Evolutionary conservation across 2,888 invertebrate genomes (phyloP).

Genomic region (Nephrocerus scutellatus): DNA sequence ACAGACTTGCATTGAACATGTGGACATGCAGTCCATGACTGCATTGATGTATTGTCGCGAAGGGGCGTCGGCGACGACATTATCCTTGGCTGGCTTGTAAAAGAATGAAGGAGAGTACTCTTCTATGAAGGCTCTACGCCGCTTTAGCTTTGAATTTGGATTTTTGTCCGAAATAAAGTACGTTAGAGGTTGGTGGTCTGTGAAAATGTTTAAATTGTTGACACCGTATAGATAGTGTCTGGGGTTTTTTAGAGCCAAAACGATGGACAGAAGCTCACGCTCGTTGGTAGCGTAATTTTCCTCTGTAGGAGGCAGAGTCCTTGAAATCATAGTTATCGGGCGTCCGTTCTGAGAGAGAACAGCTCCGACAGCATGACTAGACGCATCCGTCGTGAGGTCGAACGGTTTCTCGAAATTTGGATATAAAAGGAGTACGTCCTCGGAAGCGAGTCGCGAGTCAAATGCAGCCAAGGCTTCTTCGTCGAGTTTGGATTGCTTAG

Average conservation of each 20-base stretch:
- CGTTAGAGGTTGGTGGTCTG: conserved; percentile 23
- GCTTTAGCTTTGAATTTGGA: conserved; percentile 19
- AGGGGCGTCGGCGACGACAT: conserved; percentile 19
- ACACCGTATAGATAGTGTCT: conserved; percentile 37
- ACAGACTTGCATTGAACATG: conserved; percentile 4
- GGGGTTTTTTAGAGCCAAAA: conserved; percentile 37
- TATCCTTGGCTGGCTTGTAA: conserved; percentile 19
- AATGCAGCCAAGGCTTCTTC: conserved; percentile 16
- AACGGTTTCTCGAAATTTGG: conserved; percentile 12
- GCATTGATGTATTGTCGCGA: conserved; percentile 15
- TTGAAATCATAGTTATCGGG: conserved; percentile 18
- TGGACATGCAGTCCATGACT: conserved; percentile 2
- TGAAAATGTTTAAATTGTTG: conserved; percentile 19
- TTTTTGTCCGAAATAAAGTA: conserved; percentile 22
- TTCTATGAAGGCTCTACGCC: conserved; percentile 19
- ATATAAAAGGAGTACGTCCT: conserved; percentile 16
- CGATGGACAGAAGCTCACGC: conserved; percentile 36
- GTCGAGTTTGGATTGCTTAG: conserved; percentile 16
- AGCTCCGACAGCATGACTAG: conserved; percentile 13
- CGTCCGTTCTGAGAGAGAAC: conserved; percentile 18
- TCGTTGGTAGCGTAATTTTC: conserved; percentile 30
- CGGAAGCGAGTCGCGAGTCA: conserved; percentile 12
- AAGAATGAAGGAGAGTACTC: conserved; percentile 17
- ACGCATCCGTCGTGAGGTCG: conserved; percentile 16
- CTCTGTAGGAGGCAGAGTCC: conserved; percentile 16